Evolutionary conservation across 1,140 invertebrate genomes (phyloP).

Genomic region (Heliothis virescens): DNA sequence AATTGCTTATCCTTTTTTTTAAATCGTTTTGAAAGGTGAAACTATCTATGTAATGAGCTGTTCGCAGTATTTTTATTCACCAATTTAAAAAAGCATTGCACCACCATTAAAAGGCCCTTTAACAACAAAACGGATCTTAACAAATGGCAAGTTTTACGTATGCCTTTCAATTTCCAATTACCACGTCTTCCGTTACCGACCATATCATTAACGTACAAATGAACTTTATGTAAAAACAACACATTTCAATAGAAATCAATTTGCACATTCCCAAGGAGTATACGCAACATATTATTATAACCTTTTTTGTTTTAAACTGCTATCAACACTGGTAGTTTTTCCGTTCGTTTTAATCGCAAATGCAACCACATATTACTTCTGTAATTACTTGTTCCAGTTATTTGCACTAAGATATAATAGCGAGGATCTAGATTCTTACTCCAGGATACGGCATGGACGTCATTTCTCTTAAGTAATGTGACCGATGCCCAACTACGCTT

Average conservation of each 20-base stretch:
- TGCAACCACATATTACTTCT: slow-evolving; percentile 29
- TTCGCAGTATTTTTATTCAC: too few relatives aligned
- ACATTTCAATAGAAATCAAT: slow-evolving; percentile 27
- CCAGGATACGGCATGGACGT: neutral
- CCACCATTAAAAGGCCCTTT: too few relatives aligned
- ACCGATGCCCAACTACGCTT: too few relatives aligned
- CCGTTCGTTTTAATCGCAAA: slow-evolving; percentile 2
- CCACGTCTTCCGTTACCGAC: neutral
- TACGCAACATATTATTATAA: slow-evolving; percentile 17
- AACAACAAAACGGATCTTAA: neutral
- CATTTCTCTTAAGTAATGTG: neutral
- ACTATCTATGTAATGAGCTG: too few relatives aligned
- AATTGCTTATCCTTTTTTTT: too few relatives aligned
- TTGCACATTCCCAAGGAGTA: slow-evolving; percentile 19
- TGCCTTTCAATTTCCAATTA: neutral
- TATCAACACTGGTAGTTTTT: slow-evolving; percentile 16
- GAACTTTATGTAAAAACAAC: slow-evolving; percentile 4
- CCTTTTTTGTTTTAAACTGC: slow-evolving; percentile 11
- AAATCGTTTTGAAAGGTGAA: too few relatives aligned
- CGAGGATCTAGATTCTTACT: neutral
- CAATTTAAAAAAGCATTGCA: too few relatives aligned
- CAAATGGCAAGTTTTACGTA: neutral
- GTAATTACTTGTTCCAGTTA: slow-evolving; percentile 37
- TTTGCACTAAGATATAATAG: slow-evolving; percentile 19
- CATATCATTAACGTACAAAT: slow-evolving; percentile 12